A percentile compares a stretch with the other conserved stretches of the same genome.
Evolutionary conservation across 2,113 vertebrate species (phyloP).

Genomic region (Atractosteus spatula): DNA sequence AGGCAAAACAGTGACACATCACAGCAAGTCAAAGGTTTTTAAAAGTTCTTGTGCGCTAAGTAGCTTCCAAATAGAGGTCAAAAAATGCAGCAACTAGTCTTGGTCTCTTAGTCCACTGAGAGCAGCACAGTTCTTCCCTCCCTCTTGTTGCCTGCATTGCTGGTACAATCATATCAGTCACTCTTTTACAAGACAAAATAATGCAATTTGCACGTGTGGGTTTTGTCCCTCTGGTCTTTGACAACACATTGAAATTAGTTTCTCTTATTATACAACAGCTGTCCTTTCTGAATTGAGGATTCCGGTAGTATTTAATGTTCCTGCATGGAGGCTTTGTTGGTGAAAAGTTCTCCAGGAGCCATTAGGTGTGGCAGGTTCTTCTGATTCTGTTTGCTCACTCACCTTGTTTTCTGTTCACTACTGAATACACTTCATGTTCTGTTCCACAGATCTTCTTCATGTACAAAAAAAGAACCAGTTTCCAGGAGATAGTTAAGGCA

Average conservation of each 20-base stretch:
- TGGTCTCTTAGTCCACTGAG: too few relatives aligned
- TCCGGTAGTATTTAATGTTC: not conserved
- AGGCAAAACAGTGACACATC: conserved; percentile 42
- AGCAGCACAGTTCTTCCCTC: too few relatives aligned
- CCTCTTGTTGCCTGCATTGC: too few relatives aligned
- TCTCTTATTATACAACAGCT: too few relatives aligned
- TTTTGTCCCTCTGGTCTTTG: conserved; percentile 1
- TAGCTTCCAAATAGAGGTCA: conserved; percentile 37
- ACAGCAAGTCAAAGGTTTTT: conserved; percentile 26
- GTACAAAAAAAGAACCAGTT: conserved; percentile 41
- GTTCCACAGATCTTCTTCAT: conserved; percentile 53
- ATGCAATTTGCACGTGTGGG: not conserved
- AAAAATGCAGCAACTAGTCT: too few relatives aligned
- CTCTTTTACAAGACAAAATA: not conserved
- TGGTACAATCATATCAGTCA: not conserved
- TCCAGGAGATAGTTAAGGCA: conserved; percentile 52
- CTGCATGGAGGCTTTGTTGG: not conserved
- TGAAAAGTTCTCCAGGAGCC: not conserved
- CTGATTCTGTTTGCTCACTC: not conserved
- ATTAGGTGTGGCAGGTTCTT: not conserved
- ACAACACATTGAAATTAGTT: not conserved
- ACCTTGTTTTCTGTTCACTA: not conserved
- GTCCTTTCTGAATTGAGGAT: not conserved
- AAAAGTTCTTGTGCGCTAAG: conserved; percentile 39
- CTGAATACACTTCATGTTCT: conserved; percentile 35